Evolutionary conservation across 1,140 invertebrate genomes (phyloP).

Genomic region (Phymastichus coffea): DNA sequence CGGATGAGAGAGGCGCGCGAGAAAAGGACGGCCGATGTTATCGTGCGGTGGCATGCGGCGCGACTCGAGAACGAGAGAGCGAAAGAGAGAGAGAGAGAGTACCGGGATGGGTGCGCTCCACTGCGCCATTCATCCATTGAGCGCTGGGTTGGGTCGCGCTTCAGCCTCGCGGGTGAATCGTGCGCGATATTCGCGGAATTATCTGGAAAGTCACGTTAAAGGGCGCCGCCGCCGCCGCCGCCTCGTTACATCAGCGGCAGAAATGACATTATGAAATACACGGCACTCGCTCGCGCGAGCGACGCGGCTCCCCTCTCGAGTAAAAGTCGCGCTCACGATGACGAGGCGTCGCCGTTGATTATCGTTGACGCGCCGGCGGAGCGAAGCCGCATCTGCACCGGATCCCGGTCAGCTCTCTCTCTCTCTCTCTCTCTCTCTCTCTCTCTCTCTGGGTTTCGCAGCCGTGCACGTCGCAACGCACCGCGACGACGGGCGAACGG

Average conservation of each 20-base stretch:
- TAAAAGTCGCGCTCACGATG: no score
- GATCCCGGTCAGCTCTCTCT: slow-evolving; percentile 5
- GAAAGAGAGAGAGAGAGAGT: no score
- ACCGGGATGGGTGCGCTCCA: no score
- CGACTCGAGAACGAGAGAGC: no score
- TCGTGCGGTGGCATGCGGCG: no score
- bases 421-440: not conserved
- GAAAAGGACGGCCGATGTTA: no score
- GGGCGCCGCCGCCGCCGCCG: not conserved
- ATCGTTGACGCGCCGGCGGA: slow-evolving; percentile 23
- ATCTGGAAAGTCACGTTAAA: slow-evolving; percentile 1
- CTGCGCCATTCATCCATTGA: no score
- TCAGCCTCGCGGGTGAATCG: not conserved
- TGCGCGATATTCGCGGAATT: slow-evolving; percentile 8
- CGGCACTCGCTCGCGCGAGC: slow-evolving; percentile 24
- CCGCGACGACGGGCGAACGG: not conserved
- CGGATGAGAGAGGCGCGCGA: no score
- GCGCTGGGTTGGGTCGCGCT: no score
- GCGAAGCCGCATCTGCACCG: slow-evolving; percentile 30
- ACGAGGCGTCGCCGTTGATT: no score
- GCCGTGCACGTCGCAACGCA: not conserved
- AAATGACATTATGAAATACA: slow-evolving; percentile 46
- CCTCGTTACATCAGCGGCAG: slow-evolving; percentile 38
- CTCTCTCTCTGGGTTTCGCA: not conserved
- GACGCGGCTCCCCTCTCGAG: no score